These are phyloP conservation scores for Axea sp. DNA, from an alignment of 2,888 invertebrate genomes.

Conservation along the genomic window DNA sequence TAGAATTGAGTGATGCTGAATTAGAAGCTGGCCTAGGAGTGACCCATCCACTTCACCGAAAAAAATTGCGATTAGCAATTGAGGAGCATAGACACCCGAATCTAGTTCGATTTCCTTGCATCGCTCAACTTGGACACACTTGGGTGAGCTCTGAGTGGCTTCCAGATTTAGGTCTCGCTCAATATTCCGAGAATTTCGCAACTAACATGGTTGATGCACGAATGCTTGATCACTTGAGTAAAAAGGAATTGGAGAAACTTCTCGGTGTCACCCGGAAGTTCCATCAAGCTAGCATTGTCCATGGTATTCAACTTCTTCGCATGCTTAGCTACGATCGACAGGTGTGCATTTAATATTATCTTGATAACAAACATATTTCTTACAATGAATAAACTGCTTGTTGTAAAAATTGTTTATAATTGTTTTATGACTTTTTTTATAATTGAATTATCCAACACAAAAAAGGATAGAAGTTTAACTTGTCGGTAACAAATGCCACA, in stretches of 20 bases:
- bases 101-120: constrained; percentile 91
- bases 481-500: too few relatives aligned
- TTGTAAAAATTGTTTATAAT: too few relatives aligned
- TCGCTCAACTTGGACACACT: constrained; percentile 92
- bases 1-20: constrained; percentile 94
- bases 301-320: constrained; percentile 94
- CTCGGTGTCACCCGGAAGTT: constrained; percentile 95
- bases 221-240: constrained; percentile 94
- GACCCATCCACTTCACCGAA: constrained; percentile 94
- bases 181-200: constrained; percentile 93
- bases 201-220: constrained; percentile 95
- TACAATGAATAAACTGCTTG: background rate
- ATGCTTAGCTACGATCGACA: constrained; percentile 96
- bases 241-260: constrained; percentile 96
- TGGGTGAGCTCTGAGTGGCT: constrained; percentile 97
- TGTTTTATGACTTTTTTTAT: too few relatives aligned
- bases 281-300: constrained; percentile 96
- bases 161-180: constrained; percentile 92
- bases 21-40: constrained; percentile 95
- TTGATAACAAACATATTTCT: background rate
- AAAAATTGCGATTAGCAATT: constrained; percentile 94
- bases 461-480: too few relatives aligned
- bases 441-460: too few relatives aligned
- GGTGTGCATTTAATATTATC: constrained; percentile 79
- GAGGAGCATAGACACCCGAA: constrained; percentile 95